Evolutionary conservation across 2,113 vertebrate genomes (phyloP).

Genomic region (Oncorhynchus mykiss): DNA sequence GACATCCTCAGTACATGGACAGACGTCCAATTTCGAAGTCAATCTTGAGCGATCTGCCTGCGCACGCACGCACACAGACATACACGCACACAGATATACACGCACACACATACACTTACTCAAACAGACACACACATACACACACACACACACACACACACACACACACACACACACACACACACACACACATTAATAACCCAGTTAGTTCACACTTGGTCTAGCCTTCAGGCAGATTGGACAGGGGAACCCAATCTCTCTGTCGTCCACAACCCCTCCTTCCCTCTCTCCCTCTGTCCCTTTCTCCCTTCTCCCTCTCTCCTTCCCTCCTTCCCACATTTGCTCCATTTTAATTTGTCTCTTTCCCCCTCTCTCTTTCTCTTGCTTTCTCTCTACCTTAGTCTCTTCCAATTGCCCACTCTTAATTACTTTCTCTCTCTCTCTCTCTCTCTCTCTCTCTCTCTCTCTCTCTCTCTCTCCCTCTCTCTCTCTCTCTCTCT

Average conservation of each 20-base stretch:
- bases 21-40: too few species aligned
- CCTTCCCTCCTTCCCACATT: neutral
- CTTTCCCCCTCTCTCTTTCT: too few species aligned
- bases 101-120: neutral
- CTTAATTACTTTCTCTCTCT: too few species aligned
- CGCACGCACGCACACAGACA: neutral
- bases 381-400: too few species aligned
- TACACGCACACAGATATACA: neutral
- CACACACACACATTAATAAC: too few species aligned
- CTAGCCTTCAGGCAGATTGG: neutral
- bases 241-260: slow-evolving; percentile 34
- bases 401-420: too few species aligned
- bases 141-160: neutral
- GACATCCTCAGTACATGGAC: too few species aligned
- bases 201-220: slow-evolving; percentile 5
- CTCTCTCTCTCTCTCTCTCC: neutral
- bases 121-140: neutral
- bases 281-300: neutral
- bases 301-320: neutral
- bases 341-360: neutral
- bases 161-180: too few species aligned
- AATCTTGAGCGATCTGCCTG: too few species aligned
- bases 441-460: too few species aligned
- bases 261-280: neutral
- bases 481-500: neutral